Base-by-base conservation (phyloP, 2,797 vertebrate genomes). In the Antennarius maculatus region DNA sequence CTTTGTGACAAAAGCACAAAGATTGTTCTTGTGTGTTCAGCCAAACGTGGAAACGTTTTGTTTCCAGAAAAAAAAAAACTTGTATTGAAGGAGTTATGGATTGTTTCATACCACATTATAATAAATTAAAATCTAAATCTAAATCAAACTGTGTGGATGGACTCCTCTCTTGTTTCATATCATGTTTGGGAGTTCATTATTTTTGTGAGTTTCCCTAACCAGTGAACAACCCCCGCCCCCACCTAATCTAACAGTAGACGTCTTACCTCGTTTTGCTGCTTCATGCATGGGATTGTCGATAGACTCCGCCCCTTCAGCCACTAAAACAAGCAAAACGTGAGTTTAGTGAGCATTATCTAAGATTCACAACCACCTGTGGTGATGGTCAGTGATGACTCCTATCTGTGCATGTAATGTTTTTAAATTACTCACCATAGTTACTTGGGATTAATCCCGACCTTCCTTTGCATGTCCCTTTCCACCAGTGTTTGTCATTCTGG, bases 261-360 rank as follows among this genome's bases (percentile, higher is more conserved):
- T 39, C 88, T 50, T 80, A 97, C 97, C 97, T 93, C 97, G 93
- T 89, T 99, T 99, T 71, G 97, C 96, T 79, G 97, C 97, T 90
- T 99, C 97, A 12, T 99, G 97, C 90, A 99, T 89, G 51, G 97
- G 97, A 83, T 98, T 98, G 86, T 99, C 97, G 65, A 99, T 97
- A 37, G 96, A 96, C 79, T 99, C 97, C 10, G 96, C 96, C 76
- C 97, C 95, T 66, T 99, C 98, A 15, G 96, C 96, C 91, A 99
- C 98, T 99, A 83, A 62, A 89, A 75, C 63, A 66, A 56, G 50
- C 50, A 47, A 65, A 61, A 55, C 27, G 3, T 47, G 3, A 43
- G 2, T 42, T 74, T 2, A 73, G 12, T 28, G 7, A 59, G 41
- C 5, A 59, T 51, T 6, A 16, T 37, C 10, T n/a, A 37, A 52